phyloP scores from a whole-genome alignment of 2,113 vertebrate genomes.

The Natator depressus region DNA sequence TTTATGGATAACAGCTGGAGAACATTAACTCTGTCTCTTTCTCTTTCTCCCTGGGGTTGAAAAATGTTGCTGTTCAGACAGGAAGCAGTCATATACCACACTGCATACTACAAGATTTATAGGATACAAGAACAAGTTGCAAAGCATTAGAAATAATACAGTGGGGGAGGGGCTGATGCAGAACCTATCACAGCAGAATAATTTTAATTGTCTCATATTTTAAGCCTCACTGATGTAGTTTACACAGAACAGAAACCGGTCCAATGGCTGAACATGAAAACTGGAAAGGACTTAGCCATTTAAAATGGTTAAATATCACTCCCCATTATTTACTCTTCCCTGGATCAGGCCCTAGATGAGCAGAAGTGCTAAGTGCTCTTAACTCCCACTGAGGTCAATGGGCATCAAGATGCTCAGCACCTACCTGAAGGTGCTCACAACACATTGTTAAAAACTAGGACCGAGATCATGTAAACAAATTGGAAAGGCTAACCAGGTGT shows the following conservation, averaged over 20 bases:
- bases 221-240: not conserved
- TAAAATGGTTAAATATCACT: not conserved
- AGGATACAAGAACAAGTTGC: constrained; percentile 56
- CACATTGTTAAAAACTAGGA: not conserved
- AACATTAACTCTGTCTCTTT: constrained; percentile 80
- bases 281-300: not conserved
- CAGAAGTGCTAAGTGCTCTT: not conserved
- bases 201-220: not conserved
- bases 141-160: constrained; percentile 43
- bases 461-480: not conserved
- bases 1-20: constrained; percentile 84
- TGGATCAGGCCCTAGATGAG: too few relatives aligned
- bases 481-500: not conserved
- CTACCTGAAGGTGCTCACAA: not conserved
- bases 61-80: constrained; percentile 78
- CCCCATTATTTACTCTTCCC: not conserved
- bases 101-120: constrained; percentile 54
- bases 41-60: constrained; percentile 70
- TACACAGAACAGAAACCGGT: not conserved
- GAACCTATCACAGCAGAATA: not conserved
- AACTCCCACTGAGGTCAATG: not conserved
- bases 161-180: not conserved
- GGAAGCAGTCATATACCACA: constrained; percentile 80
- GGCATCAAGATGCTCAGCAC: not conserved
- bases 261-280: not conserved